Evolutionary conservation across 2,113 vertebrate species (phyloP).

Genomic region (Stigmatopora argus): DNA sequence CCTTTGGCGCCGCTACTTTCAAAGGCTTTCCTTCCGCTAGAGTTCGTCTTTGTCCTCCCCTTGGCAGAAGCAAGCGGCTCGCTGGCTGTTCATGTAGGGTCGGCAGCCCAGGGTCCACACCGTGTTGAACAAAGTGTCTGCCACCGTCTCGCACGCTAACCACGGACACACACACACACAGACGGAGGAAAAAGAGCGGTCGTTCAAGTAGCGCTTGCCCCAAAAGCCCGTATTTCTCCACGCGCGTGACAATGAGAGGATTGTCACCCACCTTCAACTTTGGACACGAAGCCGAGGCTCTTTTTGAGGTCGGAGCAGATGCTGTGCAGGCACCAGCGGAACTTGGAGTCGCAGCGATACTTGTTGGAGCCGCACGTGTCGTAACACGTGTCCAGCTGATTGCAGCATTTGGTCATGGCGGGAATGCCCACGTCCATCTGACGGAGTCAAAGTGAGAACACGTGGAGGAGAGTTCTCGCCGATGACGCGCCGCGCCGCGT

Average conservation of each 20-base stretch:
- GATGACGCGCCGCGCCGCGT: no score
- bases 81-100: constrained; percentile 97
- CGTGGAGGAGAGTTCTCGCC: background rate
- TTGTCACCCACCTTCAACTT: constrained; percentile 81
- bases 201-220: no score
- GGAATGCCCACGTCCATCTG: constrained; percentile 94
- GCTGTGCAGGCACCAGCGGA: constrained; percentile 96
- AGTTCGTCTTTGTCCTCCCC: constrained; percentile 91
- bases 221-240: no score
- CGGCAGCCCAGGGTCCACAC: constrained; percentile 96
- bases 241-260: no score
- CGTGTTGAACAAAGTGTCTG: constrained; percentile 89
- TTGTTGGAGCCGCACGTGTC: constrained; percentile 97
- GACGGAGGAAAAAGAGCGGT: background rate
- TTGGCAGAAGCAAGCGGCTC: constrained; percentile 83
- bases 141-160: constrained; percentile 86
- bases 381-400: constrained; percentile 91
- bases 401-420: constrained; percentile 98
- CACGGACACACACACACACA: constrained; percentile 2
- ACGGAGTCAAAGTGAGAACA: background rate
- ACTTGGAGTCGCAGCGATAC: constrained; percentile 95
- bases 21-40: constrained; percentile 38
- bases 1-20: no score
- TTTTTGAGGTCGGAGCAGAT: constrained; percentile 97
- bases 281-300: constrained; percentile 92